Evolutionary conservation across 2,888 invertebrate species (phyloP), one percentile per base, ranked within the genome.

Genomic region (Rhaphigaster nebulosa): DNA sequence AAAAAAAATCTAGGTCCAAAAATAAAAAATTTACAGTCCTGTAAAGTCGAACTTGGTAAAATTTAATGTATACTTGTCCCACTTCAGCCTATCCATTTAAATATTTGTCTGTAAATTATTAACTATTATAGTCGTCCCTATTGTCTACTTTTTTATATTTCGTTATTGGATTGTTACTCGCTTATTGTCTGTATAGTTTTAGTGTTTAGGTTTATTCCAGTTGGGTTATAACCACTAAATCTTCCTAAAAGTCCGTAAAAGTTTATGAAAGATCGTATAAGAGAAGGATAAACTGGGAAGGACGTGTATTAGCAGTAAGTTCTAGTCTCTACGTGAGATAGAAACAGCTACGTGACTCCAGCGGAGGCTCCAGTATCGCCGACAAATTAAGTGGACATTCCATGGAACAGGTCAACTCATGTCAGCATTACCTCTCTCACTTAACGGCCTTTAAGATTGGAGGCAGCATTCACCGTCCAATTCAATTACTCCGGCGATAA

Each of bases 231-330:
- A 38, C 34, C 70, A 20, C 70, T 76, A 76, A 76, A 76, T 38
- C 34, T 38, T 76, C 70, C 70, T 20, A 38, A 76, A 76, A 38
- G 70, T 76, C 70, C 38, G 70, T 76, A 76, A 76, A 76, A 76
- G 34, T 76, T 76, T 76, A 76, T 76, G 70, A 76, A 76, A 76
- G 70, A 76, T 76, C 70, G 70, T 76, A 76, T 76, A 76, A 76
- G 70, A 8, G 70, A 34, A 76, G 38, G 70, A 34, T 76, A 76
- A 76, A 76, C 70, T 34, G 70, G 70, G 23, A 18, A 1, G 70
- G 38, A 76, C 70, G 70, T 76, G 70, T 76, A 76, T 76, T 76
- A 76, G 70, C 70, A 76, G 70, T 76, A 38, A 76, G 34, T 76
- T 65, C 29, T 34, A 20, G 70, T 2, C 23, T 8, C 70, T 76